Evolutionary conservation across 2,888 invertebrate species (phyloP).

Genomic region (Ichneumoninae sp.): DNA sequence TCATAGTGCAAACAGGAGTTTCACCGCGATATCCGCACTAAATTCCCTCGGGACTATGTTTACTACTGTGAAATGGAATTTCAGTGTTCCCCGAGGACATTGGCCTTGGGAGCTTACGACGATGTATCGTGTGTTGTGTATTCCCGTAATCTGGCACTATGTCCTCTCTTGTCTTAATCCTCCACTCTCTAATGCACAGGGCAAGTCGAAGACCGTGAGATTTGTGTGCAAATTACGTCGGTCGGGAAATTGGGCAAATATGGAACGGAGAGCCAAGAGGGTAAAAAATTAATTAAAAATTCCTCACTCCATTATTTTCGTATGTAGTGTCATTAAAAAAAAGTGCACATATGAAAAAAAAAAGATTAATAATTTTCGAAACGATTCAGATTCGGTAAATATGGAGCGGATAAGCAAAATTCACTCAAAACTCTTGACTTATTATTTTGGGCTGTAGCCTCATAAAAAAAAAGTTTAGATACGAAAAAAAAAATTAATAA

Average conservation of each 20-base stretch:
- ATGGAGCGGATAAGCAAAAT: not conserved
- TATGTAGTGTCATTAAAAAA: not conserved
- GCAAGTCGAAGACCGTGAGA: not conserved
- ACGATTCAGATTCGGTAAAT: not conserved
- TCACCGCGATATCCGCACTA: not conserved
- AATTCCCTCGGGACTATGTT: not conserved
- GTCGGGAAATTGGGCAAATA: not conserved
- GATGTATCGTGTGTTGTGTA: not conserved
- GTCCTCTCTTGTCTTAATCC: not conserved
- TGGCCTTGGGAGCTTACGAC: not conserved
- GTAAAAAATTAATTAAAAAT: not conserved
- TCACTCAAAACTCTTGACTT: not conserved
- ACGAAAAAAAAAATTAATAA: not conserved
- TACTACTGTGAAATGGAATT: constrained; percentile 16
- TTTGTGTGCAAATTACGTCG: not conserved
- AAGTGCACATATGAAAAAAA: not conserved
- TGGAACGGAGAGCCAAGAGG: not conserved
- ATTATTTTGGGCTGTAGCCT: not conserved
- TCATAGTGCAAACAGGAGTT: not conserved
- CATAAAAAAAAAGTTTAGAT: not conserved
- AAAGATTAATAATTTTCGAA: not conserved
- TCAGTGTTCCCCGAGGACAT: constrained; percentile 2
- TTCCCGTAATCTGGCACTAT: not conserved
- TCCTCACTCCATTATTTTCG: not conserved
- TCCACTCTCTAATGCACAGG: not conserved